phyloP scores from a whole-genome alignment of 2,888 invertebrate genomes.

The Athalia rosae region DNA sequence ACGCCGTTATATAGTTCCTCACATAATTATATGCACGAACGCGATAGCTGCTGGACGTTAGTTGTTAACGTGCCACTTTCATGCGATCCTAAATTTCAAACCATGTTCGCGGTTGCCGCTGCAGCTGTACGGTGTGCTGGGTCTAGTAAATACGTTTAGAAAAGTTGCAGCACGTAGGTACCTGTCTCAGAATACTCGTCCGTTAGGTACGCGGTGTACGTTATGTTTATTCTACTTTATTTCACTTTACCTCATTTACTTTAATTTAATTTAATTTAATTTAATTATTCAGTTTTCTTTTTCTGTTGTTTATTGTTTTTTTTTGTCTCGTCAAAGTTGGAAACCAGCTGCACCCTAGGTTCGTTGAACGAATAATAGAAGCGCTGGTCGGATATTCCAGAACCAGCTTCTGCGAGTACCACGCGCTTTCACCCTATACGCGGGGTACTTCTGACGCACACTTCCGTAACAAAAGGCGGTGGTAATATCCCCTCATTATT shows the following conservation, averaged over 20 bases:
- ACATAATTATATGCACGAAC: constrained; percentile 26
- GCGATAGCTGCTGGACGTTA: constrained; percentile 12
- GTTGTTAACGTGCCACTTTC: constrained; percentile 35
- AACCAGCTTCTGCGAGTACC: constrained; percentile 1
- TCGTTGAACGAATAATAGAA: constrained; percentile 25
- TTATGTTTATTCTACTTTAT: too few relatives aligned
- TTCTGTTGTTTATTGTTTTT: background rate
- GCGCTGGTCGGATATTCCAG: constrained; percentile 16
- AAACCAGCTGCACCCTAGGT: constrained; percentile 29
- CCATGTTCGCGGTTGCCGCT: background rate
- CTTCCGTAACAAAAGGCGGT: constrained; percentile 10
- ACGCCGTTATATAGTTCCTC: background rate
- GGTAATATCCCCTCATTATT: constrained; percentile 16
- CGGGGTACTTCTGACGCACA: constrained; percentile 2
- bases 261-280: background rate
- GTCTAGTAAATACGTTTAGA: background rate
- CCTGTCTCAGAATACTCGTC: too few relatives aligned
- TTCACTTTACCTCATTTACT: too few relatives aligned
- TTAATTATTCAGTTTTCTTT: background rate
- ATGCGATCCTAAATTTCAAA: constrained; percentile 30
- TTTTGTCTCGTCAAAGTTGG: constrained; percentile 10
- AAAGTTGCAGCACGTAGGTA: background rate
- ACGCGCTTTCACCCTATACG: background rate
- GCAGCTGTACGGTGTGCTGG: too few relatives aligned
- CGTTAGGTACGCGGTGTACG: too few relatives aligned